Evolutionary conservation across 1,140 invertebrate species (phyloP).

Genomic region (Oryctes rhinoceros): DNA sequence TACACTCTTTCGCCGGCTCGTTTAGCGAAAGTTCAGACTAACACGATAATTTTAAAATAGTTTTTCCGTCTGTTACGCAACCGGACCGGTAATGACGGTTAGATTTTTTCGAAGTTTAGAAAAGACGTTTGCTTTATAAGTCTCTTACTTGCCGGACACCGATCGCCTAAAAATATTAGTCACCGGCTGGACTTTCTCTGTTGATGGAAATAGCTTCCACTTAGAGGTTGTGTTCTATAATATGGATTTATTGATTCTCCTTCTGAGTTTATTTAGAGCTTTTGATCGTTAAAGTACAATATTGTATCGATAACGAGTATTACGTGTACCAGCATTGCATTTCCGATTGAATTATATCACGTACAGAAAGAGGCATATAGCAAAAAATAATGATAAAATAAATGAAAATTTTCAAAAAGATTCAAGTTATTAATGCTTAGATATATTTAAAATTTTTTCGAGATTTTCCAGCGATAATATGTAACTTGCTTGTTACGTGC

Average conservation of each 20-base stretch:
- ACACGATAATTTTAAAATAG: conserved; percentile 27
- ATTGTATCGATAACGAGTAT: too few relatives aligned
- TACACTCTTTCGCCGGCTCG: conserved; percentile 22
- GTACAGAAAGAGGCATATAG: too few relatives aligned
- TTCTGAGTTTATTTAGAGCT: background rate
- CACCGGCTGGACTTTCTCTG: background rate
- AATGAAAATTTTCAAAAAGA: too few relatives aligned
- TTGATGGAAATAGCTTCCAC: background rate
- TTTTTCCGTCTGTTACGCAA: conserved; percentile 16
- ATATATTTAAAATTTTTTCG: too few relatives aligned
- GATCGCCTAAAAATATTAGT: conserved; percentile 8
- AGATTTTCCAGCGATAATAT: too few relatives aligned
- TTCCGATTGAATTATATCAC: too few relatives aligned
- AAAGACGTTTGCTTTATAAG: background rate
- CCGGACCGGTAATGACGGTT: background rate
- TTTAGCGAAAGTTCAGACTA: conserved; percentile 8
- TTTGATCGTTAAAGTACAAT: too few relatives aligned
- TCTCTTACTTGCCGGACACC: background rate
- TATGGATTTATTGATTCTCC: background rate
- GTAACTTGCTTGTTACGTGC: too few relatives aligned
- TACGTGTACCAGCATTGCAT: too few relatives aligned
- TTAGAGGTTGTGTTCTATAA: background rate
- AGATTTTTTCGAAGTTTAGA: background rate
- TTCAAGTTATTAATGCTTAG: too few relatives aligned
- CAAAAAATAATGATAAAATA: too few relatives aligned